Percentiles rank a stretch among this genome's conserved stretches.
These are phyloP conservation scores for Delphinapterus leucas DNA, from an alignment of 2,113 vertebrate genomes.

Conservation along the genomic window DNA sequence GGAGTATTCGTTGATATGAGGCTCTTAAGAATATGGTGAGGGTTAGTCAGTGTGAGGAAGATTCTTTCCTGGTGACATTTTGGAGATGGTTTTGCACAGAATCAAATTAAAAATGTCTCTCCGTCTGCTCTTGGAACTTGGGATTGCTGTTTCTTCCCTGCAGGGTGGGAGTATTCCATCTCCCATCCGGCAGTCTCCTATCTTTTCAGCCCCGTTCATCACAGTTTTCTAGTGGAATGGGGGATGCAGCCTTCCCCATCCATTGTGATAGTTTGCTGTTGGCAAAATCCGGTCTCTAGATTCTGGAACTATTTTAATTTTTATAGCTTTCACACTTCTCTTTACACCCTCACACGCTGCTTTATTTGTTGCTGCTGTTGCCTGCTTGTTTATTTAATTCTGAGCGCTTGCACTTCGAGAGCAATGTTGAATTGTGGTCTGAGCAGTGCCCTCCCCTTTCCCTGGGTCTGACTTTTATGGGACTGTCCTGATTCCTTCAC, in stretches of 20 bases:
- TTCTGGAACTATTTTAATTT: constrained; percentile 20
- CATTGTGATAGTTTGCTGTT: not conserved
- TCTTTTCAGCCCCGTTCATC: not conserved
- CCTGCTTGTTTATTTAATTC: not conserved
- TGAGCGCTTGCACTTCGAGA: not conserved
- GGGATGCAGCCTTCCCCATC: not conserved
- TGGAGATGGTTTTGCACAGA: not conserved
- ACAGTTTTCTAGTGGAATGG: not conserved
- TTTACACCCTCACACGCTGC: not conserved
- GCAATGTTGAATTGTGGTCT: not conserved
- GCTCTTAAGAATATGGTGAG: not conserved
- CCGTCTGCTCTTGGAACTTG: not conserved
- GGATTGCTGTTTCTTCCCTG: not conserved
- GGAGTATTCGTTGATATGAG: not conserved
- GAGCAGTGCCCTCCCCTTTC: not conserved
- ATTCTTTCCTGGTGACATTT: constrained; percentile 43
- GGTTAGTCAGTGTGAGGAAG: not conserved
- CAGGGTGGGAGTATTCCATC: not conserved
- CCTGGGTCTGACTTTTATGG: not conserved
- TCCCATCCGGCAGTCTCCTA: not conserved
- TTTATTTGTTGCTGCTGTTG: not conserved
- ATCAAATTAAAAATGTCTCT: constrained; percentile 43
- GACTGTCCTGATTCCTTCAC: not conserved
- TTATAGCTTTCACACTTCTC: not conserved
- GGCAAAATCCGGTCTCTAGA: constrained; percentile 41